A percentile compares a stretch with the other conserved stretches of the same genome.
phyloP scores from a whole-genome alignment of 2,113 vertebrate species.

The Felis catus region DNA sequence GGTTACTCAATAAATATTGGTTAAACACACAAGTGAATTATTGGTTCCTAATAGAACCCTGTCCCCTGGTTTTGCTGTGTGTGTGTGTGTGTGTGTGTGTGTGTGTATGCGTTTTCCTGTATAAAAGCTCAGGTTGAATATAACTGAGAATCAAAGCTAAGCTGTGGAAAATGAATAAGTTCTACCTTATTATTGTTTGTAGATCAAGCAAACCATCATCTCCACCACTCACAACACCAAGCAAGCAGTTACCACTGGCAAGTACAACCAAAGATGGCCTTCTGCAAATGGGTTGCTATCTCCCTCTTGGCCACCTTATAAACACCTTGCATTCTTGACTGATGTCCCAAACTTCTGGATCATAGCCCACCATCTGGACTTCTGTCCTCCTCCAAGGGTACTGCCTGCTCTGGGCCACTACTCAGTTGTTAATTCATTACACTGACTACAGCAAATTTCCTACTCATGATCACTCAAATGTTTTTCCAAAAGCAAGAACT shows the following conservation, averaged over 20 bases:
- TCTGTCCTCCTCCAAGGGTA: conserved; percentile 55
- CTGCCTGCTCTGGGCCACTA: conserved; percentile 23
- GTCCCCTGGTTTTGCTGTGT: not conserved
- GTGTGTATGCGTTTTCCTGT: not conserved
- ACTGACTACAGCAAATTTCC: conserved; percentile 55
- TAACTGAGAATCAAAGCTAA: not conserved
- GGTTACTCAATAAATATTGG: conserved; percentile 11
- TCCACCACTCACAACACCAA: not conserved
- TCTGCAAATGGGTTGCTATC: not conserved
- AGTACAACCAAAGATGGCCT: not conserved
- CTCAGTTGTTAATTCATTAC: conserved; percentile 78
- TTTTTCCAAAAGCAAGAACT: conserved; percentile 5
- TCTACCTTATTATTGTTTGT: not conserved
- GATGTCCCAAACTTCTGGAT: conserved; percentile 53
- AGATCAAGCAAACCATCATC: not conserved
- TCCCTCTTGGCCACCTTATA: conserved; percentile 65
- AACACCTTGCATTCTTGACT: conserved; percentile 66
- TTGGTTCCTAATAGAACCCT: not conserved
- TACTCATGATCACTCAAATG: conserved; percentile 54
- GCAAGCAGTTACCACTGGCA: not conserved
- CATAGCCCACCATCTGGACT: conserved; percentile 80
- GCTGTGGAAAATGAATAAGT: not conserved
- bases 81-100: not conserved
- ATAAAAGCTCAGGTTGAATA: not conserved
- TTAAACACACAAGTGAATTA: conserved; percentile 45